Conservation (phyloP, 2,888 invertebrate species). For the Drosophila fulvimacula region DNA sequence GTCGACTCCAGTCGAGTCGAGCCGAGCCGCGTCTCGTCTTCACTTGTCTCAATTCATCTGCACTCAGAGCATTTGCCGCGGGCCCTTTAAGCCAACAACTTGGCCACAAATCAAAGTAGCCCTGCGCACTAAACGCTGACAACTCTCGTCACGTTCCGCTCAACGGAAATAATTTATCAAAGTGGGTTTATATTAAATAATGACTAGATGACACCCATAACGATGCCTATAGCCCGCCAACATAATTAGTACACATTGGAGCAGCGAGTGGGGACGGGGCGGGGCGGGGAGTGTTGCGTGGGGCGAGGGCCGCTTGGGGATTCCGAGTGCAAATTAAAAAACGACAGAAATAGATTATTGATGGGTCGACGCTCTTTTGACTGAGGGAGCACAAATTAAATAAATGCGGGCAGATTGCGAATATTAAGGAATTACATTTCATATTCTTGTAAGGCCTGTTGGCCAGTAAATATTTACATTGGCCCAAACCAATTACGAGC, state of each 20-base stretch:
- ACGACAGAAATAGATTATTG: conserved; percentile 46
- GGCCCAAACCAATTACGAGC: conserved; percentile 58
- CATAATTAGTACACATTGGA: conserved; percentile 44
- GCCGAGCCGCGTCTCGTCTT: conserved; percentile 22
- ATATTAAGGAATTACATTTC: conserved; percentile 37
- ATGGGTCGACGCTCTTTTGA: conserved; percentile 36
- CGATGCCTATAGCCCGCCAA: conserved; percentile 23
- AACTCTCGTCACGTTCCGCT: conserved; percentile 69
- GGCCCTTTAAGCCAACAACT: conserved; percentile 28
- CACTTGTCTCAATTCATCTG: conserved; percentile 26
- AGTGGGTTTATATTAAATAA: conserved; percentile 71
- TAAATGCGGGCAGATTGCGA: conserved; percentile 34
- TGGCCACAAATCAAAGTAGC: conserved; percentile 68
- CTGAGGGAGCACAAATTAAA: conserved; percentile 29
- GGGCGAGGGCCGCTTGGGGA: neutral
- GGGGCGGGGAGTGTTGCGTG: too few relatives aligned
- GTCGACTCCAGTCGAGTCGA: conserved; percentile 22
- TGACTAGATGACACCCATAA: conserved; percentile 71
- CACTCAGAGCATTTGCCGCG: conserved; percentile 1
- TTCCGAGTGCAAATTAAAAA: conserved; percentile 35
- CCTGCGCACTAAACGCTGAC: conserved; percentile 36
- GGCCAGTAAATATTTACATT: conserved; percentile 40
- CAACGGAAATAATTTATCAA: conserved; percentile 79
- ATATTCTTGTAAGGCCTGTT: conserved; percentile 17
- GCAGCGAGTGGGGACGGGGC: neutral